Evolutionary conservation across 2,888 invertebrate species (phyloP).

Genomic region (Ormyrus thymus): DNA sequence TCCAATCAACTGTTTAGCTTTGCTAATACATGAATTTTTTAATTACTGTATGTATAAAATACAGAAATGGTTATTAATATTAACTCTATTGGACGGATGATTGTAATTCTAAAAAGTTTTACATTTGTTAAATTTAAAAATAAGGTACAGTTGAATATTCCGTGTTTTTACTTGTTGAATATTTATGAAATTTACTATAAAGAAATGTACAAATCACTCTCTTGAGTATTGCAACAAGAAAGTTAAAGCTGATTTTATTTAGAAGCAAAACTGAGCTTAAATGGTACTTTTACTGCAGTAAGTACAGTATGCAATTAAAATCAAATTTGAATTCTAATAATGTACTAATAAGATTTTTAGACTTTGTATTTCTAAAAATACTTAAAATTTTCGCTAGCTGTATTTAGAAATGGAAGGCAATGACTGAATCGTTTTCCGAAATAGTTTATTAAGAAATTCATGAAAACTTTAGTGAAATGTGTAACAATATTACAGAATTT

Average conservation of each 20-base stretch:
- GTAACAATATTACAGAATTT: conserved; percentile 27
- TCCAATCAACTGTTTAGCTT: conserved; percentile 84
- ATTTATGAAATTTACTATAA: conserved; percentile 34
- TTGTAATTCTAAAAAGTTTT: conserved; percentile 41
- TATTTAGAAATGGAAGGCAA: conserved; percentile 26
- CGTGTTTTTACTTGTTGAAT: conserved; percentile 42
- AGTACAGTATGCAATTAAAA: conserved; percentile 1
- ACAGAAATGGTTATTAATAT: conserved; percentile 12
- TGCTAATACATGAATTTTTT: conserved; percentile 11
- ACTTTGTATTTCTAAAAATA: conserved; percentile 24
- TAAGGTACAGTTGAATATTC: conserved; percentile 30
- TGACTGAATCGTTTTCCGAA: conserved; percentile 37
- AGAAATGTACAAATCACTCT: conserved; percentile 43
- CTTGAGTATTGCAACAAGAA: conserved; percentile 41
- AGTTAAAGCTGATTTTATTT: conserved; percentile 26
- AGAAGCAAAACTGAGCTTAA: conserved; percentile 17
- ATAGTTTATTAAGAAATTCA: conserved; percentile 47
- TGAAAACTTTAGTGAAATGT: conserved; percentile 1
- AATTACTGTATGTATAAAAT: background rate
- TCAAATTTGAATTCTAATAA: conserved; percentile 11
- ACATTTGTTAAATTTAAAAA: conserved; percentile 35
- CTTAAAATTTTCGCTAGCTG: conserved; percentile 16
- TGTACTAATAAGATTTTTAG: conserved; percentile 8
- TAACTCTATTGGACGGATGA: conserved; percentile 46
- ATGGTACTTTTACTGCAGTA: background rate